phyloP scores from a whole-genome alignment of 35 echinoderm and acorn worm genomes.

The Apostichopus californicus region DNA sequence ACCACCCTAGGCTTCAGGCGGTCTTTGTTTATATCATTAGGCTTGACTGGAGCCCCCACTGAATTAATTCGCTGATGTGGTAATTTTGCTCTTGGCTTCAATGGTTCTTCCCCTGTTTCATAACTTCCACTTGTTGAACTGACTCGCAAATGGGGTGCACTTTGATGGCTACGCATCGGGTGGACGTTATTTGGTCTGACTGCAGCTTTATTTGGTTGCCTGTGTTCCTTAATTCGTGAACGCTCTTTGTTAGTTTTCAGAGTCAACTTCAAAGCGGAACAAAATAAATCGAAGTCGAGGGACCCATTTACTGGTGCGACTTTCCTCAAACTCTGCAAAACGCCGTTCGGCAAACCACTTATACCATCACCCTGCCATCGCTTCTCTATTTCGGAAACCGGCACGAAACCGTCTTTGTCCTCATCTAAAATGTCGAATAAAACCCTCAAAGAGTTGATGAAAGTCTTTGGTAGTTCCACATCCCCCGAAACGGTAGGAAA shows the following conservation, averaged over 20 bases:
- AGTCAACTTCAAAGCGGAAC: slow-evolving; percentile 81
- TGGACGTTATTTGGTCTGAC: slow-evolving; percentile 88
- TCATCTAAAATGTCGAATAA: slow-evolving; percentile 98
- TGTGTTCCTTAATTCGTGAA: slow-evolving; percentile 59
- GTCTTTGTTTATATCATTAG: not conserved
- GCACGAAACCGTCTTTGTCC: slow-evolving; percentile 76
- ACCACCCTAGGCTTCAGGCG: not conserved
- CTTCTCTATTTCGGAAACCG: slow-evolving; percentile 75
- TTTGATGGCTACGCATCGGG: slow-evolving; percentile 70
- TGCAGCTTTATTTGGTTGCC: slow-evolving; percentile 79
- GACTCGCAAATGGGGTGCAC: slow-evolving; percentile 73
- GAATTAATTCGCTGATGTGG: not conserved
- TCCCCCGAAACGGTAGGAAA: slow-evolving; percentile 36
- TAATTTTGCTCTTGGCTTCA: not conserved
- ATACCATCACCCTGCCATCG: slow-evolving; percentile 82
- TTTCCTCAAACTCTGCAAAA: slow-evolving; percentile 73
- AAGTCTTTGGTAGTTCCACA: slow-evolving; percentile 84
- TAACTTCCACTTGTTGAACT: not conserved
- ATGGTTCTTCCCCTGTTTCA: not conserved
- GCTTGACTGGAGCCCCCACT: too few species aligned
- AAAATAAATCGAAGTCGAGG: slow-evolving; percentile 88
- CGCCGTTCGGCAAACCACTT: slow-evolving; percentile 76
- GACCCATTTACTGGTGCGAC: slow-evolving; percentile 80
- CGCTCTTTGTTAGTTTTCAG: slow-evolving; percentile 67
- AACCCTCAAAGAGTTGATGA: slow-evolving; percentile 86